A percentile compares a stretch with the other conserved stretches of the same genome.
These are phyloP conservation scores for Steinernema carpocapsae DNA, from an alignment of 2,888 invertebrate species.

Conservation along the genomic window DNA sequence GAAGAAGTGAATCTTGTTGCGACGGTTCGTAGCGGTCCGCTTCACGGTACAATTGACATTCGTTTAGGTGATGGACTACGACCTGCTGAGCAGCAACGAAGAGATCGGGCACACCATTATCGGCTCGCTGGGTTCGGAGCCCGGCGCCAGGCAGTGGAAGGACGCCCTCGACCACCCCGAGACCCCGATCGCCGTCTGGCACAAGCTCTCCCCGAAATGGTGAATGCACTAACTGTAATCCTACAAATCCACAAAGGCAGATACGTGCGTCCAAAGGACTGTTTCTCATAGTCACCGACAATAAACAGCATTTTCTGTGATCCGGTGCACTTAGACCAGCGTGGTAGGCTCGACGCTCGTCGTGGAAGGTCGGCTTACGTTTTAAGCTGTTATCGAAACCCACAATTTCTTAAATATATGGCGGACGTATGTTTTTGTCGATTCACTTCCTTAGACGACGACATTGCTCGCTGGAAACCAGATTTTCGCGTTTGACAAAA, in stretches of 20 bases:
- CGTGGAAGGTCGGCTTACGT: too few species aligned
- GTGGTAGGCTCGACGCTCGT: too few species aligned
- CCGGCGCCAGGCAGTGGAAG: constrained; percentile 64
- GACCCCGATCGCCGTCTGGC: constrained; percentile 64
- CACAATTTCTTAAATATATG: background rate
- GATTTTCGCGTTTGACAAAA: constrained; percentile 7
- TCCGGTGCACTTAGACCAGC: too few species aligned
- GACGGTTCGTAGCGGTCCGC: constrained; percentile 48
- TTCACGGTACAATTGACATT: constrained; percentile 26
- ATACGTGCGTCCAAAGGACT: too few species aligned
- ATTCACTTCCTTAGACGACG: constrained; percentile 21
- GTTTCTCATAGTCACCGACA: too few species aligned
- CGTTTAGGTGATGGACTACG: constrained; percentile 67
- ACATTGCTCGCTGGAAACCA: background rate
- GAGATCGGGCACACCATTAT: constrained; percentile 68
- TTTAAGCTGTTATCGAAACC: background rate
- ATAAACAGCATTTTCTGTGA: too few species aligned
- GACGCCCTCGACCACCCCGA: constrained; percentile 65
- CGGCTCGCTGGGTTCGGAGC: constrained; percentile 61
- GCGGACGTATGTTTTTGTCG: background rate
- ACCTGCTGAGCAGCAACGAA: constrained; percentile 63
- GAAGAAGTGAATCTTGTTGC: constrained; percentile 64
- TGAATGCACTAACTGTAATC: constrained; percentile 37
- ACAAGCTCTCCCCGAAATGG: constrained; percentile 65
- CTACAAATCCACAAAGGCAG: too few species aligned